Percentiles rank a stretch among this genome's conserved stretches.
phyloP scores from a whole-genome alignment of 2,113 vertebrate species.

The Festucalex cinctus region DNA sequence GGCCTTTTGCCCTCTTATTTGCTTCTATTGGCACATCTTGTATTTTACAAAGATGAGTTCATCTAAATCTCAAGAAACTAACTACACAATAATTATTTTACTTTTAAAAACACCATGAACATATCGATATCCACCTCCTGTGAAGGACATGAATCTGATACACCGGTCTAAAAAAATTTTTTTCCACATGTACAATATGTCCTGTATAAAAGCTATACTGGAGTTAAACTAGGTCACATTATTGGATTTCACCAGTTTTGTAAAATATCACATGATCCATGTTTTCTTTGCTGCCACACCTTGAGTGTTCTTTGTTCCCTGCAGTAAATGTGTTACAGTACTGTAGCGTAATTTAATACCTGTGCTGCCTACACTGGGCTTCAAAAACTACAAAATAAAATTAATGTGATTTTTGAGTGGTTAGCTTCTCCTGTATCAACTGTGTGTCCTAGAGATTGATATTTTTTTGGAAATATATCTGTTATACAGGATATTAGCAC shows the following conservation, averaged over 20 bases:
- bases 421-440: not conserved
- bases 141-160: not conserved
- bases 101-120: not conserved
- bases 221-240: not conserved
- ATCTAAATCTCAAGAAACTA: not conserved
- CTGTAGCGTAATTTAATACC: not conserved
- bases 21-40: not conserved
- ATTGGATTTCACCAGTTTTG: constrained; percentile 22
- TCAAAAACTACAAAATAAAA: not conserved
- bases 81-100: not conserved
- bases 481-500: too few species aligned
- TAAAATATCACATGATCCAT: constrained; percentile 7
- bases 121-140: not conserved
- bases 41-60: not conserved
- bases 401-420: not conserved
- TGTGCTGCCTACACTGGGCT: not conserved
- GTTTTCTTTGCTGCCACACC: constrained; percentile 18
- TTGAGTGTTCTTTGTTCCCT: not conserved
- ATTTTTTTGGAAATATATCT: not conserved
- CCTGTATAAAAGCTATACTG: not conserved
- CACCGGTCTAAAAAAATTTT: not conserved
- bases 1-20: not conserved
- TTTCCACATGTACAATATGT: not conserved
- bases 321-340: not conserved
- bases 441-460: not conserved